Evolutionary conservation across 2,113 vertebrate species (phyloP).

Genomic region (Caranx ignobilis): DNA sequence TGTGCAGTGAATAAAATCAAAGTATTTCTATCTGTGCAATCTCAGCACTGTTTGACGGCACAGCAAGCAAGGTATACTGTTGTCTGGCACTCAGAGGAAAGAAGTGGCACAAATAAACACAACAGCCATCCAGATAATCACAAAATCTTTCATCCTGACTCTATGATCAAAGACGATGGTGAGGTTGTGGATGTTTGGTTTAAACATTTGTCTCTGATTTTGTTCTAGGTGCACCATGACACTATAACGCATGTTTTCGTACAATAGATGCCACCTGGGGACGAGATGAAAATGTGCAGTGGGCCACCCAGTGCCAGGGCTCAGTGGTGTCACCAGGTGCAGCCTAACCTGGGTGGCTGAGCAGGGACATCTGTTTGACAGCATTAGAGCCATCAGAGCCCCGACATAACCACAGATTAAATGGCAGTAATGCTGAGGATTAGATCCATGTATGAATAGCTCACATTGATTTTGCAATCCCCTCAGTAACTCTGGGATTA

Average conservation of each 20-base stretch:
- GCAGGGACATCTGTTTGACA: conserved; percentile 79
- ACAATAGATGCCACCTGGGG: conserved; percentile 27
- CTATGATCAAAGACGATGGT: conserved; percentile 14
- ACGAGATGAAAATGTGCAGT: conserved; percentile 30
- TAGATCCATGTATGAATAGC: conserved; percentile 82
- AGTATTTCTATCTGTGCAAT: conserved; percentile 32
- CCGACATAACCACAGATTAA: conserved; percentile 83
- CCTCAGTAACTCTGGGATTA: conserved; percentile 72
- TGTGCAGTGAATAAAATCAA: conserved; percentile 57
- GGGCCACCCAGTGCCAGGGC: conserved; percentile 38
- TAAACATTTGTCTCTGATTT: conserved; percentile 4
- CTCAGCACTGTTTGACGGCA: conserved; percentile 19
- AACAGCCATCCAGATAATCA: conserved; percentile 15
- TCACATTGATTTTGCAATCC: conserved; percentile 76
- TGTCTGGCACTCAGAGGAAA: background rate
- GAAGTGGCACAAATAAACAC: conserved; percentile 28
- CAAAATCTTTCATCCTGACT: conserved; percentile 9
- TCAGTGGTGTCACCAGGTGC: conserved; percentile 65
- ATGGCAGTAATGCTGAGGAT: conserved; percentile 83
- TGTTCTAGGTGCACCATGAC: background rate
- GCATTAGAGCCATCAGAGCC: conserved; percentile 76
- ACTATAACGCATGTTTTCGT: conserved; percentile 19
- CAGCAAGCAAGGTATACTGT: conserved; percentile 5
- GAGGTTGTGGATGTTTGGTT: conserved; percentile 14
- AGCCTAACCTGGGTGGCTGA: conserved; percentile 70